These are phyloP conservation scores for Leptoclinus maculatus DNA, from an alignment of 2,797 vertebrate genomes.

Conservation along the genomic window DNA sequence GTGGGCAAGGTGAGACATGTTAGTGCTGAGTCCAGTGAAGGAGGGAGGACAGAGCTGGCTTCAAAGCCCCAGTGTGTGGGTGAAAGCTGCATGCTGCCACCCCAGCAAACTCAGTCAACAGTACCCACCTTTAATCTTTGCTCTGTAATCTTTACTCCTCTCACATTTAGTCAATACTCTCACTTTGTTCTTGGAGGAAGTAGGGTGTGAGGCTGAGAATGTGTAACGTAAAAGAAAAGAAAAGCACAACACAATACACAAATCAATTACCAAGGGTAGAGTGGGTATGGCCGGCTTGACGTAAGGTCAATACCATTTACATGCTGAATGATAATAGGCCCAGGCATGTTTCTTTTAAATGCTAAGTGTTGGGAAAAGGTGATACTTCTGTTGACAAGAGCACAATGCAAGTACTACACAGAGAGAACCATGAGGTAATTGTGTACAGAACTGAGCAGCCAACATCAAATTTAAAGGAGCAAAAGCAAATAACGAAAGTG, in stretches of 20 bases:
- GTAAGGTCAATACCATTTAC: conserved; percentile 62
- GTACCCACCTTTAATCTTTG: conserved; percentile 79
- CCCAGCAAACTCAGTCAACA: conserved; percentile 75
- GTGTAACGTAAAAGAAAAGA: conserved; percentile 69
- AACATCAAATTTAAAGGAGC: conserved; percentile 7
- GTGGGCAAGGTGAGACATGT: conserved; percentile 80
- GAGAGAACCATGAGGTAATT: conserved; percentile 5
- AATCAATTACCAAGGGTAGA: conserved; percentile 57
- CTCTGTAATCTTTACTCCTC: conserved; percentile 77
- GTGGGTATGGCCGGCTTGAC: conserved; percentile 47
- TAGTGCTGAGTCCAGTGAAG: conserved; percentile 59
- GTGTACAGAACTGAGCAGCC: conserved; percentile 10
- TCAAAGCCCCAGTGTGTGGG: conserved; percentile 75
- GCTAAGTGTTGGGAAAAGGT: conserved; percentile 42
- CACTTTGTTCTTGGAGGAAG: conserved; percentile 78
- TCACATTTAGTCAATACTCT: conserved; percentile 79
- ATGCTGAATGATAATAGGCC: conserved; percentile 56
- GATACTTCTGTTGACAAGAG: conserved; percentile 52
- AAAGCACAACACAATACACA: conserved; percentile 66
- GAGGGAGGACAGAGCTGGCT: conserved; percentile 49
- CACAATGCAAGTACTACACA: conserved; percentile 25
- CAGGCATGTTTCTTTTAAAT: conserved; percentile 56
- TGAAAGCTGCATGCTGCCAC: conserved; percentile 74
- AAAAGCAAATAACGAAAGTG: neutral
- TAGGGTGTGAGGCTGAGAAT: conserved; percentile 62